Base-by-base conservation (phyloP, 1,140 invertebrate species). In the Drosophila ironensis region DNA sequence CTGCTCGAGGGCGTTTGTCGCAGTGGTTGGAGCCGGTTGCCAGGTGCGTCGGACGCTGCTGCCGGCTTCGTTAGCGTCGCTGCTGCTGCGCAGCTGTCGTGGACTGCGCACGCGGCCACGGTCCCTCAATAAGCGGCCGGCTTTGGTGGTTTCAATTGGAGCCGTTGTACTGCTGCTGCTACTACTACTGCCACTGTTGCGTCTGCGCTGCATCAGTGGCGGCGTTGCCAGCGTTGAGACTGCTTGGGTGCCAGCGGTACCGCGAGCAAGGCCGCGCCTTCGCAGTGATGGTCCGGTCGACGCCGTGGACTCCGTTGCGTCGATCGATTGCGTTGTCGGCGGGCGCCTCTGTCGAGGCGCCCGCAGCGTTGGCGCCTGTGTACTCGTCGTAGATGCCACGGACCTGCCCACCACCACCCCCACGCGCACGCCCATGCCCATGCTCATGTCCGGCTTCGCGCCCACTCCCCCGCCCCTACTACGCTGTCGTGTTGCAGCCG, bases 321-420 rank as follows among this genome's bases (percentile, higher is more conserved):
- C 67, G n/a, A 74, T 74, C 35, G 81, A 71, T 30, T 71, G 60
- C 78, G 81, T 87, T 7, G 68, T 72, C 12, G 66, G 71, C 30
- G 71, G 80, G 41, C 80, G 81, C 33, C 82, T 68, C 27, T 87
- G 81, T 0, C 78, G 80, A 6, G 81, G 82, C 35, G 81, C 82
- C 16, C 72, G 72, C 72, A 87, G 27, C 44, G 81, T 88, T 14
- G 82, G 81, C 60, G 72, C 63, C 57, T 82, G 72, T 28, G 72
- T 75, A 44, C 71, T 86, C 4, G 54, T 88, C 7, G 86, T 80
- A 4, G 69, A 38, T 53, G 53, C 42, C 46, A 61, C 12, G n/a
- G n/a, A 54, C 30, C 48, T 25, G 14, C 17, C 7, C 12, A 17
- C 6, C 47, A 19, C 22, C 20, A 45, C 2, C 27, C 33, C 3